Conservation (phyloP, 2,888 invertebrate genomes). For the Tenthredo livida region DNA sequence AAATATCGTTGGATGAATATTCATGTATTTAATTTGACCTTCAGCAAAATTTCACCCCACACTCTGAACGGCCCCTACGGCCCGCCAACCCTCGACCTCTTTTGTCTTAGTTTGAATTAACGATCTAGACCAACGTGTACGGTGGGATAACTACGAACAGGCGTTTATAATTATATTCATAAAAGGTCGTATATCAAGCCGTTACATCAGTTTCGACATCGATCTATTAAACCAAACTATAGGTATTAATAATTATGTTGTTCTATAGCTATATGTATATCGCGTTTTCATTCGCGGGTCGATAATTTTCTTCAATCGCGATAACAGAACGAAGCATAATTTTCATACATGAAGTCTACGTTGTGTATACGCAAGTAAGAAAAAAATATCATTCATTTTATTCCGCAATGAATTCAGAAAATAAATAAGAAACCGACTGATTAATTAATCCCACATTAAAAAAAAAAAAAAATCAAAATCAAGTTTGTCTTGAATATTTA, state of each 20-base stretch:
- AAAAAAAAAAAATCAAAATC: no score
- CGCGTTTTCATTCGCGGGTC: not conserved
- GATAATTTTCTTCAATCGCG: not conserved
- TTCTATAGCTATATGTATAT: not conserved
- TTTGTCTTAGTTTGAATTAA: slow-evolving; percentile 51
- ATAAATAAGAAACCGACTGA: not conserved
- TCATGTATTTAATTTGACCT: slow-evolving; percentile 42
- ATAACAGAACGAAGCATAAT: not conserved
- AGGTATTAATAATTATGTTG: not conserved
- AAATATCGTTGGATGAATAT: slow-evolving; percentile 34
- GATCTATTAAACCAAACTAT: slow-evolving; percentile 28
- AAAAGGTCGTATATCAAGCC: slow-evolving; percentile 26
- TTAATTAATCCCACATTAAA: no score
- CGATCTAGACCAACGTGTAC: slow-evolving; percentile 39
- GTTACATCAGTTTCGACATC: slow-evolving; percentile 30
- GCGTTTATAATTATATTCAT: slow-evolving; percentile 49
- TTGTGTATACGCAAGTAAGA: not conserved
- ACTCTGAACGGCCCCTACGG: not conserved
- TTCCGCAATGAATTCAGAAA: not conserved
- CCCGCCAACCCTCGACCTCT: slow-evolving; percentile 46
- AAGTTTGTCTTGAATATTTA: no score
- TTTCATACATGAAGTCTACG: not conserved
- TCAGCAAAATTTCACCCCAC: slow-evolving; percentile 37
- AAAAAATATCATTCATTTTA: not conserved
- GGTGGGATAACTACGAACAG: slow-evolving; percentile 35